Evolutionary conservation across 2,113 vertebrate genomes (phyloP).

Genomic region (Phaethornis superciliosus): DNA sequence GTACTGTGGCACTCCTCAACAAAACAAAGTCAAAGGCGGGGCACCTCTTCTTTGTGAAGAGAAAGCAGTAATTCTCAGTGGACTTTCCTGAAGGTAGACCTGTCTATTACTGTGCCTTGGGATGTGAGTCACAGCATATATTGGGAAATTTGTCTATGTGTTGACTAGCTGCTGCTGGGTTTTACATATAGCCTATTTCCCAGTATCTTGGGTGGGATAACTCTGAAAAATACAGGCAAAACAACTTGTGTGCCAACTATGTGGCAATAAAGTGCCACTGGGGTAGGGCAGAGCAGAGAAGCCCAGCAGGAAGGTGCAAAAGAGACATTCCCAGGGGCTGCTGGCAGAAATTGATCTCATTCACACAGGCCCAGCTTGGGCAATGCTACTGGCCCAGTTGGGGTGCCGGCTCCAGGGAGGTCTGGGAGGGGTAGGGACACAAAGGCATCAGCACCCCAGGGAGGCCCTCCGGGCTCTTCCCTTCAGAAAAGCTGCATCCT

Average conservation of each 20-base stretch:
- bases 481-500: not conserved
- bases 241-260: not conserved
- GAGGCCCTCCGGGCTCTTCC: not conserved
- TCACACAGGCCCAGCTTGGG: not conserved
- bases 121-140: not conserved
- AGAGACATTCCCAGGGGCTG: not conserved
- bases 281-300: not conserved
- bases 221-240: not conserved
- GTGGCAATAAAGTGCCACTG: not conserved
- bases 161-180: not conserved
- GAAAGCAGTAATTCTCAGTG: not conserved
- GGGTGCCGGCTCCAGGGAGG: not conserved
- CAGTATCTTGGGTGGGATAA: not conserved
- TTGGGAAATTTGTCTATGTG: not conserved
- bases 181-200: not conserved
- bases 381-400: not conserved
- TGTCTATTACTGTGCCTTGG: not conserved
- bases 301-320: not conserved
- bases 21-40: not conserved
- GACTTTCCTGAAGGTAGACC: not conserved
- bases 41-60: not conserved
- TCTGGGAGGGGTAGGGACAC: not conserved
- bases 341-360: not conserved
- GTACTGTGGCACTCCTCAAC: not conserved
- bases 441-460: not conserved